Conservation (phyloP, 1,140 invertebrate species). For the honey bee (Apis mellifera) region DNA sequence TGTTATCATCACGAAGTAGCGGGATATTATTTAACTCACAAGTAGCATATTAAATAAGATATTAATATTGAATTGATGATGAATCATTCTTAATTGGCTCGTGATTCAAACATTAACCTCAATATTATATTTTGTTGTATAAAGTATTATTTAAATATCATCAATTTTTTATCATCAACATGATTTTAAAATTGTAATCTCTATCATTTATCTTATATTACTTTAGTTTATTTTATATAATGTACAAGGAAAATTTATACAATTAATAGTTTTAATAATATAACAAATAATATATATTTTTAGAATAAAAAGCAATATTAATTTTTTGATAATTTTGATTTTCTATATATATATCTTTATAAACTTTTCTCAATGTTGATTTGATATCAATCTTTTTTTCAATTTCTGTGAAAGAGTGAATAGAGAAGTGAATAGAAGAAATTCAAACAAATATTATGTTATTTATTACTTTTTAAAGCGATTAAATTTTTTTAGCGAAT, state of each 20-base stretch:
- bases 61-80: not conserved
- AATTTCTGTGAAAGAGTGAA: too few relatives aligned
- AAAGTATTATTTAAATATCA: not conserved
- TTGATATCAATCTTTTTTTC: too few relatives aligned
- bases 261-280: too few relatives aligned
- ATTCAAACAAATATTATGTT: too few relatives aligned
- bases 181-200: not conserved
- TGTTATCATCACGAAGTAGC: not conserved
- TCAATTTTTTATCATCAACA: not conserved
- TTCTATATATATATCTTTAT: too few relatives aligned
- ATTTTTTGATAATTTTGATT: too few relatives aligned
- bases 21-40: constrained; percentile 8
- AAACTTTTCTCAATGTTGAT: too few relatives aligned
- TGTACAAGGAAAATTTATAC: too few relatives aligned
- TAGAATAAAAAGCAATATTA: too few relatives aligned
- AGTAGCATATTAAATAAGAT: constrained; percentile 12
- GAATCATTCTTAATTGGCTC: constrained; percentile 35
- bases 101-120: constrained; percentile 11
- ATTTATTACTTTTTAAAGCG: too few relatives aligned
- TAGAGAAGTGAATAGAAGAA: too few relatives aligned
- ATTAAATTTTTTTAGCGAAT: not conserved
- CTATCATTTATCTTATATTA: not conserved
- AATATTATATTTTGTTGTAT: not conserved
- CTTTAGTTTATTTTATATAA: not conserved
- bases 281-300: too few relatives aligned